These are phyloP conservation scores for Zoroaster sp. DNA, from an alignment of 53 echinoderm and acorn worm species.

Conservation along the genomic window DNA sequence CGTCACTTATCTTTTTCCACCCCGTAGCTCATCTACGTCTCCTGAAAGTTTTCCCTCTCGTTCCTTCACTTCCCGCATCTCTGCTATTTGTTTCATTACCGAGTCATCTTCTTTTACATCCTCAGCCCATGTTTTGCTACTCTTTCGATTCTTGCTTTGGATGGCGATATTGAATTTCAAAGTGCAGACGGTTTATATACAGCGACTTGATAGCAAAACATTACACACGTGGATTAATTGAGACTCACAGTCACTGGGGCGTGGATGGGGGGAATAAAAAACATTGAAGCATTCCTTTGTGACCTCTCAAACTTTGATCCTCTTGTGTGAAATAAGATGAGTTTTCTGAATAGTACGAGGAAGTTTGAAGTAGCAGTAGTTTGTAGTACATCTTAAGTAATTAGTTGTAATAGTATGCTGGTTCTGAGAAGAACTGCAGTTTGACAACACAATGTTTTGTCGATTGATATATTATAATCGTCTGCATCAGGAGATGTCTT, in stretches of 20 bases:
- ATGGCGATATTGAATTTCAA: neutral
- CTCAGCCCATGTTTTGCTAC: neutral
- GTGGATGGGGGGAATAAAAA: neutral
- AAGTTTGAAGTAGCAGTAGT: no score
- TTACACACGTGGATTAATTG: neutral
- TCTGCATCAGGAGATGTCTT: no score
- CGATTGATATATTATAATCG: no score
- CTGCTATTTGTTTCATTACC: neutral
- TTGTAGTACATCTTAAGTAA: no score
- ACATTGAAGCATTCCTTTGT: neutral
- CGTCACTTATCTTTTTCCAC: slow-evolving; percentile 11
- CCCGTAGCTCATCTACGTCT: neutral
- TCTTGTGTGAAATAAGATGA: neutral
- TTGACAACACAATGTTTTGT: no score
- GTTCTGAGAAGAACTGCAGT: no score
- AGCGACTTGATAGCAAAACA: neutral
- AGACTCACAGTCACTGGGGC: neutral
- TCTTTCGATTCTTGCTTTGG: neutral
- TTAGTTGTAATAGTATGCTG: no score
- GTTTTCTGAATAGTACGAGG: no score
- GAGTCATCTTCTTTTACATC: neutral
- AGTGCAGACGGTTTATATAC: neutral
- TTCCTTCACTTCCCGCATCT: neutral
- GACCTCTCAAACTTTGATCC: neutral
- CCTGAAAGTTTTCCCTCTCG: neutral